A percentile compares a stretch with the other conserved stretches of the same genome.
Conservation (phyloP, 2,888 invertebrate genomes). For the Chymomyza caudatula region DNA sequence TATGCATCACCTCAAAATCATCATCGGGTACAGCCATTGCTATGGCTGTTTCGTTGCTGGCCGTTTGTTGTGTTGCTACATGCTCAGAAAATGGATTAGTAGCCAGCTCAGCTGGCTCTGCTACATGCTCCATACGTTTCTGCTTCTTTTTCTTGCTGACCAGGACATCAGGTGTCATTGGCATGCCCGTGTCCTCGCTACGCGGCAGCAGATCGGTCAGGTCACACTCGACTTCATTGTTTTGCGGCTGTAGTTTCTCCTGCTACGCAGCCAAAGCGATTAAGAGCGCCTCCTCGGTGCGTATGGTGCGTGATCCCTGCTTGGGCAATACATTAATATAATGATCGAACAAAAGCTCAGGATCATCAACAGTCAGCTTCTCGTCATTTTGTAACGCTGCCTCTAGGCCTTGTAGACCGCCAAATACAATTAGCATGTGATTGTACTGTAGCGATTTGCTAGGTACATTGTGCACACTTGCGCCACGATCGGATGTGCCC, state of each 20-base stretch:
- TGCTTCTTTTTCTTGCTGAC: constrained; percentile 53
- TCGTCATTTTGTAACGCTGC: constrained; percentile 91
- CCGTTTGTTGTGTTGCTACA: neutral
- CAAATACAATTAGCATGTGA: constrained; percentile 94
- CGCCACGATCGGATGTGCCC: constrained; percentile 96
- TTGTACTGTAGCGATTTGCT: constrained; percentile 81
- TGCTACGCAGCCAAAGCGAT: constrained; percentile 86
- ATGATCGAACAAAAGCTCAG: constrained; percentile 89
- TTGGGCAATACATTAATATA: constrained; percentile 94
- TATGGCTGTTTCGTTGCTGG: no score
- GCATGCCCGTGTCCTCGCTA: constrained; percentile 75
- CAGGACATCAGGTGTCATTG: constrained; percentile 45
- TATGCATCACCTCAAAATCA: constrained; percentile 65
- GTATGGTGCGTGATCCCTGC: constrained; percentile 95
- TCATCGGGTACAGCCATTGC: constrained; percentile 7
- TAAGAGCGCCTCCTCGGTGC: constrained; percentile 96
- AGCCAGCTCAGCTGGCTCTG: neutral
- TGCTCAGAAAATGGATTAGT: constrained; percentile 44
- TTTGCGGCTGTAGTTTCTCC: constrained; percentile 82
- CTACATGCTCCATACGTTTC: constrained; percentile 12
- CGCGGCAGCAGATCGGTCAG: constrained; percentile 77
- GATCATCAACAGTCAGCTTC: constrained; percentile 86
- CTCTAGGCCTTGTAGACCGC: constrained; percentile 96
- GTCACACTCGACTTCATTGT: constrained; percentile 79
- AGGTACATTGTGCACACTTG: constrained; percentile 82